These are phyloP conservation scores for Physella acuta DNA, from an alignment of 1,140 invertebrate species.

Conservation along the genomic window DNA sequence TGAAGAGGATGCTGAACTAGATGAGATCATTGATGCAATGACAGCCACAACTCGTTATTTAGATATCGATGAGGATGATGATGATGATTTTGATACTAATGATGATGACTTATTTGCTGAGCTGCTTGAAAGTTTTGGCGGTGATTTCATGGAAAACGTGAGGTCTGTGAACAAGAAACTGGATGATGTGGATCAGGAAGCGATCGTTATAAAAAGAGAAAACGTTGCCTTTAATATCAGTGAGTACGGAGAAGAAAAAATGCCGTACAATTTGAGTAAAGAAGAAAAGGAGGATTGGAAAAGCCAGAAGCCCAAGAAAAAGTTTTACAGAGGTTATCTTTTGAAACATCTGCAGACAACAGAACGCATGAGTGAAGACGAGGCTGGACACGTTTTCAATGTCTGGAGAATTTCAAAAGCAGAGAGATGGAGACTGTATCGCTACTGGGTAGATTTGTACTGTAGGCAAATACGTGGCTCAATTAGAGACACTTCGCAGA, in stretches of 20 bases:
- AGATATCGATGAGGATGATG: conserved; percentile 22
- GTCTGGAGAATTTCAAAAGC: conserved; percentile 42
- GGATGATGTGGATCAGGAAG: conserved; percentile 21
- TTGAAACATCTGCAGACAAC: conserved; percentile 20
- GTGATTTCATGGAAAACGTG: conserved; percentile 22
- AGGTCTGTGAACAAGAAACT: conserved; percentile 26
- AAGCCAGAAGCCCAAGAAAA: not conserved
- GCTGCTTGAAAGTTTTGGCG: conserved; percentile 8
- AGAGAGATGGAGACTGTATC: conserved; percentile 57
- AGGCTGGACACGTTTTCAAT: conserved; percentile 30
- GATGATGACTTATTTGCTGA: conserved; percentile 20
- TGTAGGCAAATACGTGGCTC: conserved; percentile 29
- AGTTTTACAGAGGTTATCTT: conserved; percentile 14
- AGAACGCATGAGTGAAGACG: conserved; percentile 34
- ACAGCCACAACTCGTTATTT: conserved; percentile 22
- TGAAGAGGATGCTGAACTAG: conserved; percentile 25
- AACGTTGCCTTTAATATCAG: conserved; percentile 24
- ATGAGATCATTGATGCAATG: conserved; percentile 7
- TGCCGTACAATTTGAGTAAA: conserved; percentile 11
- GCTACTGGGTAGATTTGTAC: conserved; percentile 48
- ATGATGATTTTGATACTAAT: conserved; percentile 22
- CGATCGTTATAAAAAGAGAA: conserved; percentile 1
- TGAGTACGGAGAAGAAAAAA: conserved; percentile 19
- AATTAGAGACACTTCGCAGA: conserved; percentile 30
- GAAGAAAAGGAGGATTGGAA: conserved; percentile 14